Percentiles rank a stretch among this genome's conserved stretches.
Evolutionary conservation across 2,797 vertebrate species (phyloP).

Genomic region (Micrastur ruficollis): DNA sequence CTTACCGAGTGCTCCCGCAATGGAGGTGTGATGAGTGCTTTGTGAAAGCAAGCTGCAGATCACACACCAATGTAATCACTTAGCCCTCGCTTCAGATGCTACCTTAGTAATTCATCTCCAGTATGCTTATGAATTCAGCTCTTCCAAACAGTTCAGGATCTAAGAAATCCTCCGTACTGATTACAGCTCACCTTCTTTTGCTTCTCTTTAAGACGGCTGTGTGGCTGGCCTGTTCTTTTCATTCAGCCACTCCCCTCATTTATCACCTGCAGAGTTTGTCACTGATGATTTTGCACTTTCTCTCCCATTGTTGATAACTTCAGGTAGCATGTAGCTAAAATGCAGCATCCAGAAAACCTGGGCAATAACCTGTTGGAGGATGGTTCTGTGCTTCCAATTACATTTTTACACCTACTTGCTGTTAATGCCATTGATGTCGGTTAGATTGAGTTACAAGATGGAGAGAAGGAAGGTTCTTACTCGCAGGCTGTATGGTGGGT

Average conservation of each 20-base stretch:
- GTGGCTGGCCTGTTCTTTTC: not conserved
- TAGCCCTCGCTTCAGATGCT: not conserved
- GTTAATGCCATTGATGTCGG: not conserved
- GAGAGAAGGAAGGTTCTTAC: not conserved
- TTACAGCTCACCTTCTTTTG: not conserved
- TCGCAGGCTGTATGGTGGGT: fast-evolving
- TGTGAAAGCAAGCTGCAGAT: constrained; percentile 2
- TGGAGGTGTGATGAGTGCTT: not conserved
- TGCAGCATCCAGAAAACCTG: not conserved
- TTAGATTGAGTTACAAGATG: fast-evolving
- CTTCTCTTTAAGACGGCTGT: not conserved
- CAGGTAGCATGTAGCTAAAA: not conserved
- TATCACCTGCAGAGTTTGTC: not conserved
- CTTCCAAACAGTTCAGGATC: not conserved
- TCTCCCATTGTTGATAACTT: not conserved
- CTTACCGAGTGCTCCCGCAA: not conserved
- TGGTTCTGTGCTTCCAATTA: not conserved
- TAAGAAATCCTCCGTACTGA: not conserved
- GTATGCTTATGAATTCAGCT: not conserved
- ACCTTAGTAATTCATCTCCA: not conserved
- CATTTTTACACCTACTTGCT: not conserved
- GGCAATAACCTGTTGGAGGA: not conserved
- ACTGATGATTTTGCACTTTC: not conserved
- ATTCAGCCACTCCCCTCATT: not conserved
- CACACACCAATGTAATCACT: not conserved